A percentile compares a stretch with the other conserved stretches of the same genome.
These are phyloP conservation scores for Callitettix versicolor DNA, from an alignment of 1,140 invertebrate genomes.

Conservation along the genomic window DNA sequence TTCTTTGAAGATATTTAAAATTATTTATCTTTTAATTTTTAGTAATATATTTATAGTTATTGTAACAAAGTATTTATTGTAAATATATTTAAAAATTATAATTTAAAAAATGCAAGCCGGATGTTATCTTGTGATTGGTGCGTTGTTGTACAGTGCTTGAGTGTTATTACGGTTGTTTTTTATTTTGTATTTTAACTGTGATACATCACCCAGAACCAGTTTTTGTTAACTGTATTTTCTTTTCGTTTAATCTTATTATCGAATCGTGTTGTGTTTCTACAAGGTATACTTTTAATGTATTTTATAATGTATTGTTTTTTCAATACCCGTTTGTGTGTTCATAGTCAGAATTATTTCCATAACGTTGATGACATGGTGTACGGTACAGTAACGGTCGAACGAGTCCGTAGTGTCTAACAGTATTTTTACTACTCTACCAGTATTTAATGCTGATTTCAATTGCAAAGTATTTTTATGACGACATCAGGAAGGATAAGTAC, in stretches of 20 bases:
- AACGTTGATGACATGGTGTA: too few relatives aligned
- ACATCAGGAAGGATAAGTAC: neutral
- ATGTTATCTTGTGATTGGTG: too few relatives aligned
- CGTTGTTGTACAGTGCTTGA: neutral
- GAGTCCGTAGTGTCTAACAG: slow-evolving; percentile 10
- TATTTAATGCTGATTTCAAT: slow-evolving; percentile 13
- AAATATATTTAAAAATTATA: too few relatives aligned
- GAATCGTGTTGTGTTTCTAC: slow-evolving; percentile 7
- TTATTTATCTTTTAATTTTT: too few relatives aligned
- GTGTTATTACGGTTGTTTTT: slow-evolving; percentile 1
- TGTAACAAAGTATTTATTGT: too few relatives aligned
- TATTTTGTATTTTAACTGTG: slow-evolving; percentile 15
- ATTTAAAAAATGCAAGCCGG: too few relatives aligned
- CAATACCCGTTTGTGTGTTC: slow-evolving; percentile 11
- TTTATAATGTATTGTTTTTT: slow-evolving; percentile 10
- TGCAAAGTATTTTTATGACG: slow-evolving; percentile 12
- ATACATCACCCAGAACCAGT: slow-evolving; percentile 7
- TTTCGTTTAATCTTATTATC: neutral
- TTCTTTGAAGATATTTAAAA: too few relatives aligned
- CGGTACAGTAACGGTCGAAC: too few relatives aligned
- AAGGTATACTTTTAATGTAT: slow-evolving; percentile 3
- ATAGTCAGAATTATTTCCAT: slow-evolving; percentile 8
- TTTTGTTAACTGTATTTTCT: slow-evolving; percentile 3
- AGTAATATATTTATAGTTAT: too few relatives aligned
- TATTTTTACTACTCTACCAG: slow-evolving; percentile 11